Base-by-base conservation (phyloP, 2,797 vertebrate genomes). In the Aselliscus stoliczkanus region DNA sequence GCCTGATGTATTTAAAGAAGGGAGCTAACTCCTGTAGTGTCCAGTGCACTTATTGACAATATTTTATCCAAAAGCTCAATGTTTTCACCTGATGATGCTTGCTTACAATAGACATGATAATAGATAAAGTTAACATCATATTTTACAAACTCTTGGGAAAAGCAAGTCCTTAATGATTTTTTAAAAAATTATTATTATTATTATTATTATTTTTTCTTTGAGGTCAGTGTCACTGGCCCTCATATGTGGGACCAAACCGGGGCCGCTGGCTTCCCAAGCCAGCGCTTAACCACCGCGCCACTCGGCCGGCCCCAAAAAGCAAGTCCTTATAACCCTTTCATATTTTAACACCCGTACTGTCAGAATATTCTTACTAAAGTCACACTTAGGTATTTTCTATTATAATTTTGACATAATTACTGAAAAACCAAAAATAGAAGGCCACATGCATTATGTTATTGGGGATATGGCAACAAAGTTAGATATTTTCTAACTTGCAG, bases 61-160 rank as follows among this genome's bases (percentile, higher is more conserved):
- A 44, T 83, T 87, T 92, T 70, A 93, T 39, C 79, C 72, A 81
- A 95, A 90, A 76, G 62, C 44, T 58, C 44, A 93, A 50, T 65
- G 12, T 47, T 92, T 73, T 69, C 23, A 92, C 56, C 23, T 84
- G 89, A 90, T 14, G 34, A 75, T 34, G 27, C 39, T 42, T 76
- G 60, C 34, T 79, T 96, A 62, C 94, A 96, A 58, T 52, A 86
- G 37, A 69, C 31, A 84, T 4, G 27, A 13, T 83, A 56, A 54
- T 11, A 47, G 1, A 17, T 5, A 90, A 44, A 54, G 69, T 21
- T 5, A 83, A 73, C 75, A 64, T 18, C 44, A 5, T 44, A 52
- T 75, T 70, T 85, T 85, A 88, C 10, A 64, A 81, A 91, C 15
- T 37, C 64, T 54, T 1, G 7, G 37, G 42, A 27, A 94, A 62